Conservation (phyloP, 2,113 vertebrate species). For the Electrona antarctica region DNA sequence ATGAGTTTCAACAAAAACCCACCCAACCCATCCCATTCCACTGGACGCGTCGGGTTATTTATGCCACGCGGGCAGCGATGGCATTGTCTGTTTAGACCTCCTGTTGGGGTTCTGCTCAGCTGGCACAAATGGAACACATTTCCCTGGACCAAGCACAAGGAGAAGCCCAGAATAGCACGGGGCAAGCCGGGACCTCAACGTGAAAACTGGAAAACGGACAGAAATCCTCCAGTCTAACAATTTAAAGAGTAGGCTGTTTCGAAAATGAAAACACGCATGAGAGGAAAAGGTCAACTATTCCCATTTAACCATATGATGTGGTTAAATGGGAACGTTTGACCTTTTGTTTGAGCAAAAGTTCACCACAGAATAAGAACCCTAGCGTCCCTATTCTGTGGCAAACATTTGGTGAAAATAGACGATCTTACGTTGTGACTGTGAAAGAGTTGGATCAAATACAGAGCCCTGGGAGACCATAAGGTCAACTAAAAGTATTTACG, state of each 20-base stretch:
- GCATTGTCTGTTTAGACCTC: conserved; percentile 49
- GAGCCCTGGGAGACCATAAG: no score
- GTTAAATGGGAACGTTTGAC: no score
- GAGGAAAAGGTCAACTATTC: no score
- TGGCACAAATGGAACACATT: conserved; percentile 57
- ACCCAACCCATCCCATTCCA: conserved; percentile 35
- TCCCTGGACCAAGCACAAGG: conserved; percentile 45
- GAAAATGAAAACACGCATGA: conserved; percentile 8
- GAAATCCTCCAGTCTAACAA: background rate
- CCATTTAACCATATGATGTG: no score
- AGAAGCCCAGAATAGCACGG: conserved; percentile 20
- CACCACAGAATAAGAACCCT: no score
- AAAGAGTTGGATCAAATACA: no score
- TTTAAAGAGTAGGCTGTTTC: conserved; percentile 20
- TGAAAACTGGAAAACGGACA: conserved; percentile 33
- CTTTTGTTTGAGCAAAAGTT: no score
- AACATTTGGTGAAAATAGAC: no score
- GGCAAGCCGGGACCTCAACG: background rate
- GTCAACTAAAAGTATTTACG: no score
- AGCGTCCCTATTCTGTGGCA: no score
- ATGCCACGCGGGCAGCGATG: conserved; percentile 19
- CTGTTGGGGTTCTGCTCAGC: conserved; percentile 12
- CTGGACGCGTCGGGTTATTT: conserved; percentile 34
- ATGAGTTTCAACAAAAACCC: conserved; percentile 61
- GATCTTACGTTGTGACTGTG: no score